phyloP scores from a whole-genome alignment of 2,797 vertebrate species.

The Spinibarbus caldwelli region DNA sequence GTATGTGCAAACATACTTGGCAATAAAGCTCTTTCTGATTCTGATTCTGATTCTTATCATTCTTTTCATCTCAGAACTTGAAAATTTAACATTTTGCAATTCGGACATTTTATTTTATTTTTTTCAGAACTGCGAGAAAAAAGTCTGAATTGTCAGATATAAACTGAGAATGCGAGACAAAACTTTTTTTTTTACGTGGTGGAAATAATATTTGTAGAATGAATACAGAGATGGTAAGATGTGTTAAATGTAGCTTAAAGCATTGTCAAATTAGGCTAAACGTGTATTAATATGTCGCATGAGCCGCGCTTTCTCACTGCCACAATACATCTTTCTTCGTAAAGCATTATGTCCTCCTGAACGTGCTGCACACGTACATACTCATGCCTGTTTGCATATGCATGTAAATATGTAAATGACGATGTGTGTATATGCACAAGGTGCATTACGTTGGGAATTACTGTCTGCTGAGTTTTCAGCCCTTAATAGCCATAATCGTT shows the following conservation, averaged over 20 bases:
- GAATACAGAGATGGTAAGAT: not conserved
- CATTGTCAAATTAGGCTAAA: slow-evolving; percentile 9
- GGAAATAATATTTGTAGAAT: not conserved
- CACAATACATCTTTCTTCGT: not conserved
- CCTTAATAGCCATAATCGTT: slow-evolving; percentile 7
- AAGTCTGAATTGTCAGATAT: not conserved
- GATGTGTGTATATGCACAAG: not conserved
- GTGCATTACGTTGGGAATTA: not conserved
- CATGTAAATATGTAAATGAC: slow-evolving; percentile 44
- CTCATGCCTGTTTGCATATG: slow-evolving; percentile 41
- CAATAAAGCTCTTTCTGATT: no score
- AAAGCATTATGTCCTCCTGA: slow-evolving; percentile 10
- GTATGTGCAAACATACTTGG: no score
- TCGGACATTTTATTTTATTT: not conserved
- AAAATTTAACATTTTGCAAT: not conserved
- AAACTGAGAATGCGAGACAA: not conserved
- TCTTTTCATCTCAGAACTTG: not conserved
- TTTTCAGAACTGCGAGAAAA: not conserved
- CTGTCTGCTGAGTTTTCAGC: slow-evolving; percentile 11
- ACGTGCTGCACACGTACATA: slow-evolving; percentile 21
- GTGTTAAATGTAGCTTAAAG: not conserved
- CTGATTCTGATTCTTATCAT: not conserved
- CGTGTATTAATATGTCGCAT: not conserved
- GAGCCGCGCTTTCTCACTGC: not conserved
- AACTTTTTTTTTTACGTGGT: not conserved